phyloP scores from a whole-genome alignment of 2,888 invertebrate genomes.

The Digitonthophagus gazella region DNA sequence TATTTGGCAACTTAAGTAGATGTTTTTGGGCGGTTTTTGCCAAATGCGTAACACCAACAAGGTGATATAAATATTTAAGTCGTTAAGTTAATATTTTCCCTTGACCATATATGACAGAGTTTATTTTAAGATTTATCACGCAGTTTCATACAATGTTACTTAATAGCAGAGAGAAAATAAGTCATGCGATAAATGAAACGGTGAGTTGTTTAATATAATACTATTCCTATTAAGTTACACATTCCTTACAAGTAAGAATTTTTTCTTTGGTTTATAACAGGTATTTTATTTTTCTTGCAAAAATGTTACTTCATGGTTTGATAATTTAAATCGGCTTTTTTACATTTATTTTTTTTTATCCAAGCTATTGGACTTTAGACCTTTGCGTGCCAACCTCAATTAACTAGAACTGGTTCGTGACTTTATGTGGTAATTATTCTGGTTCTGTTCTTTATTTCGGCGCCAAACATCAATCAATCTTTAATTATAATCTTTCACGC shows the following conservation, averaged over 20 bases:
- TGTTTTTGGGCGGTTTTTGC: not conserved
- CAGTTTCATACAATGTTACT: not conserved
- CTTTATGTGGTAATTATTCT: not conserved
- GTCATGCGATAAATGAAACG: not conserved
- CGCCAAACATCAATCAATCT: not conserved
- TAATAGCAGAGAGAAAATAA: not conserved
- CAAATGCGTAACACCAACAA: not conserved
- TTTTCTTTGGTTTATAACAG: too few relatives aligned
- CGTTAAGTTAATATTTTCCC: too few relatives aligned
- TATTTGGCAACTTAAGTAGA: not conserved
- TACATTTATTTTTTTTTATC: not conserved
- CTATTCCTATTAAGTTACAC: not conserved
- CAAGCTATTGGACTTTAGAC: not conserved
- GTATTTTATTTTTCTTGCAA: too few relatives aligned
- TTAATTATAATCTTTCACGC: not conserved
- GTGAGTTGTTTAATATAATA: not conserved
- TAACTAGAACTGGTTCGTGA: not conserved
- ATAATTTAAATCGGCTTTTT: not conserved
- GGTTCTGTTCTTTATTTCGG: not conserved
- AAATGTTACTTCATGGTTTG: too few relatives aligned
- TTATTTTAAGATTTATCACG: not conserved
- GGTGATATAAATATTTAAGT: not conserved
- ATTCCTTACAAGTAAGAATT: too few relatives aligned
- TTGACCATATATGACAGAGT: too few relatives aligned
- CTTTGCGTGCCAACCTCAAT: not conserved